phyloP scores from a whole-genome alignment of 1,140 invertebrate genomes.

The Myzus persicae region DNA sequence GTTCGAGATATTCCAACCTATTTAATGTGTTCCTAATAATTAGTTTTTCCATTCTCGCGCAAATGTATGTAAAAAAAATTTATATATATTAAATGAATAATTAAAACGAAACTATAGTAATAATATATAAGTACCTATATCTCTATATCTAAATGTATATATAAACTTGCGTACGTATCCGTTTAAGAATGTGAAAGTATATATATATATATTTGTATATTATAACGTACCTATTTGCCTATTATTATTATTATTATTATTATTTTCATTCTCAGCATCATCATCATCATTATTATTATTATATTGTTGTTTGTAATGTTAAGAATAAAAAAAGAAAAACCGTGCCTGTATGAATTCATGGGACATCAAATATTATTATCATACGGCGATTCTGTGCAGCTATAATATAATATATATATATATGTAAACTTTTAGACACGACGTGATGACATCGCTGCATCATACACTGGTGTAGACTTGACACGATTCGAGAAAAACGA shows the following conservation, averaged over 20 bases:
- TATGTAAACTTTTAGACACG: background rate
- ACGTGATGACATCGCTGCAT: background rate
- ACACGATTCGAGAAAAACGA: constrained; percentile 52
- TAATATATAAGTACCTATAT: background rate
- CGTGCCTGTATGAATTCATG: background rate
- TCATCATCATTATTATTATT: background rate
- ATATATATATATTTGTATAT: background rate
- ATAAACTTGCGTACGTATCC: constrained; percentile 13
- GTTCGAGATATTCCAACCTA: constrained; percentile 46
- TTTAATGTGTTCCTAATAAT: constrained; percentile 50
- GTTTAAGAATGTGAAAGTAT: constrained; percentile 25
- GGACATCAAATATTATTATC: background rate
- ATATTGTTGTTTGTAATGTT: background rate
- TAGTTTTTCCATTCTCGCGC: constrained; percentile 26
- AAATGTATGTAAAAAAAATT: background rate
- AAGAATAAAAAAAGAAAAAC: background rate
- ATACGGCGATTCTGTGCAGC: background rate
- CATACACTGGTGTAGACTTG: constrained; percentile 5
- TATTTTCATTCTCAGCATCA: background rate
- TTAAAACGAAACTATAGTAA: background rate
- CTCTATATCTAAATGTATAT: background rate
- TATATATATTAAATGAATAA: background rate
- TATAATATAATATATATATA: background rate
- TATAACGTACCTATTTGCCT: background rate
- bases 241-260: constrained; percentile 12